Evolutionary conservation across 2,797 vertebrate species (phyloP), one percentile per base, ranked within the genome.

Genomic region (Lycodopsis pacificus): DNA sequence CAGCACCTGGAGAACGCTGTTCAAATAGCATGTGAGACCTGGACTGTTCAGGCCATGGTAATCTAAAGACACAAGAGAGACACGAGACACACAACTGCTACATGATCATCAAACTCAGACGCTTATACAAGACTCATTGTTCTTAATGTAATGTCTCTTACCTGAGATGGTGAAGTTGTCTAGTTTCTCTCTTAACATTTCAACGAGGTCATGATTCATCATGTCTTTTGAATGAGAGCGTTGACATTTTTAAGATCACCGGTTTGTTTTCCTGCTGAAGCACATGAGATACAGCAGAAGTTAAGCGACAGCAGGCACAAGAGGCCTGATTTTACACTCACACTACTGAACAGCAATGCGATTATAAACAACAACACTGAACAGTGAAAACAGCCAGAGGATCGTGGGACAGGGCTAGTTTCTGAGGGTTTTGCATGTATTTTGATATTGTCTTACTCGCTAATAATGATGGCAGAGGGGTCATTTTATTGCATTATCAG

Each of bases 1-100:
- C 48, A 95, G 88, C 70, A 92, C 92, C 71, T 95, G 94, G 15
- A 95, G 88, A 4, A 95, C 84, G 10, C 91, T 84, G 80, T 95
- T 95, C 77, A 95, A 42, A 58, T 95, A 95, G 72, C 94, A 95
- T 0, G 94, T 95, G 0, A 93, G 81, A 12, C 95, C 94, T 22
- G 91, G 93, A 82, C 95, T 94, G 10, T 8, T 25, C n/a, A 95
- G 76, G 1, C 95, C 95, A 11, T 91, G 15, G 56, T 93, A 84
- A 86, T 86, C 91, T 90, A 13, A 42, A 81, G 30, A 0, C 36
- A 77, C 53, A 79, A 4, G 11, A 49, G 17, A 0, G 7, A 62
- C n/a, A 51, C 17, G 2, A 40, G 5, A 62, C 49, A 65, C 20
- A 42, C 0, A 22, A 20, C 20, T 4, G 1, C 8, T 12, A 66